Conservation (phyloP, 2,113 vertebrate species). For the Melanostigma gelatinosum region DNA sequence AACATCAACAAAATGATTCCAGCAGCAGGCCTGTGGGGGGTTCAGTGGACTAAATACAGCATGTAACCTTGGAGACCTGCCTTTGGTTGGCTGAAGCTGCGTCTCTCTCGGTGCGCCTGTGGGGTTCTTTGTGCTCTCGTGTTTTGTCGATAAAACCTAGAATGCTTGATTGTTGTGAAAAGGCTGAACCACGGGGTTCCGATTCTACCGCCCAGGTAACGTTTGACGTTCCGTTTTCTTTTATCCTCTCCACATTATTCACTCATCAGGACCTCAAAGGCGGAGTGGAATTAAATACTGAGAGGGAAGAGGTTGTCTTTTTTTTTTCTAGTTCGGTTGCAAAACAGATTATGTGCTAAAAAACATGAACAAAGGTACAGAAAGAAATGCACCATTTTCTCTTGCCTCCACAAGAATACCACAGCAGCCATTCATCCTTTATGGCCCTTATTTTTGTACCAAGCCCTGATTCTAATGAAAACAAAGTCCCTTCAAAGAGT, state of each 20-base stretch:
- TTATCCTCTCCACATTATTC: constrained; percentile 32
- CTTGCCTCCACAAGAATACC: constrained; percentile 23
- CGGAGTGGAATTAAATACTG: constrained; percentile 39
- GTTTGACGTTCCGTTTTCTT: constrained; percentile 38
- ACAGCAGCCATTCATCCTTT: constrained; percentile 33
- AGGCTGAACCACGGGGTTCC: constrained; percentile 29
- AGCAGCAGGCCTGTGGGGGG: constrained; percentile 57
- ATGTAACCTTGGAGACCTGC: constrained; percentile 68
- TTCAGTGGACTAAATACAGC: constrained; percentile 70
- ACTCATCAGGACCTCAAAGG: constrained; percentile 43
- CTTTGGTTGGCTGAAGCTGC: constrained; percentile 55
- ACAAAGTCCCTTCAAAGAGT: constrained; percentile 38
- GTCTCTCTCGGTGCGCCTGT: constrained; percentile 43
- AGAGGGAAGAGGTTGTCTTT: constrained; percentile 18
- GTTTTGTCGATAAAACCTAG: constrained; percentile 53
- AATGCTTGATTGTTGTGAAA: constrained; percentile 61
- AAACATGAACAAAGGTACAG: constrained; percentile 5
- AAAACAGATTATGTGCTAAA: constrained; percentile 28
- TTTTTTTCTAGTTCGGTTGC: constrained; percentile 41
- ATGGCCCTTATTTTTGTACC: constrained; percentile 25
- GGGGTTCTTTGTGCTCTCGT: constrained; percentile 40
- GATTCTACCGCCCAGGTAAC: constrained; percentile 48
- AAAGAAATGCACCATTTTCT: constrained; percentile 34
- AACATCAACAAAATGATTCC: constrained; percentile 72
- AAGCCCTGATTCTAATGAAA: constrained; percentile 29